Percentiles rank a stretch among this genome's conserved stretches.
Conservation (phyloP, 2,888 invertebrate species). For the Drosophila paranaensis region DNA sequence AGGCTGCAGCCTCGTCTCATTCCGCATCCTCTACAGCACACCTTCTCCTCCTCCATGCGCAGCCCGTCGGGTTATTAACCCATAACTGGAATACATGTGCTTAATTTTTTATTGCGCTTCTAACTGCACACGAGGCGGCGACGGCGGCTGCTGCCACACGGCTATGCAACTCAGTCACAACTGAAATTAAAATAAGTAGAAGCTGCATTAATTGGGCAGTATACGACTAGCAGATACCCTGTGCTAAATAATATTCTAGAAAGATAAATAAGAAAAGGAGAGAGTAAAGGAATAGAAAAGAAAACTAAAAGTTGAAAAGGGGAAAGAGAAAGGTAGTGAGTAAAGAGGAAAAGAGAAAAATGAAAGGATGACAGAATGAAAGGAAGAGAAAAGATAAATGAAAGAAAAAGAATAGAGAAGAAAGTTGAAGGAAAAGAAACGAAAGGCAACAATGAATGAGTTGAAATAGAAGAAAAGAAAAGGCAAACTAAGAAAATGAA, state of each 20-base stretch:
- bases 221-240: neutral
- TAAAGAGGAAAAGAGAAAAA: no score
- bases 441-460: no score
- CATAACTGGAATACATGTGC: conserved; percentile 72
- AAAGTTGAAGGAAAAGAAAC: no score
- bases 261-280: neutral
- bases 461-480: no score
- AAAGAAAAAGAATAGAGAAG: no score
- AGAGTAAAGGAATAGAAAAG: no score
- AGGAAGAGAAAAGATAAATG: no score
- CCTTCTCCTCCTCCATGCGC: conserved; percentile 2
- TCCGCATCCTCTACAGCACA: neutral
- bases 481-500: neutral
- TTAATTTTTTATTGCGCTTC: conserved; percentile 58
- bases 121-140: conserved; percentile 22
- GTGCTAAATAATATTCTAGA: neutral
- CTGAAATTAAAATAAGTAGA: conserved; percentile 9
- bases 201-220: neutral
- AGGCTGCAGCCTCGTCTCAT: conserved; percentile 11
- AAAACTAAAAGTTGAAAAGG: no score
- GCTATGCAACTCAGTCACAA: conserved; percentile 24
- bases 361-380: no score
- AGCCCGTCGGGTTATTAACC: conserved; percentile 69
- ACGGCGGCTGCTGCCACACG: conserved; percentile 1
- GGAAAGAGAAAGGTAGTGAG: no score